Percentiles rank a stretch among this genome's conserved stretches.
Conservation (phyloP, 1,140 invertebrate genomes). For the Drosophila kepulauana region DNA sequence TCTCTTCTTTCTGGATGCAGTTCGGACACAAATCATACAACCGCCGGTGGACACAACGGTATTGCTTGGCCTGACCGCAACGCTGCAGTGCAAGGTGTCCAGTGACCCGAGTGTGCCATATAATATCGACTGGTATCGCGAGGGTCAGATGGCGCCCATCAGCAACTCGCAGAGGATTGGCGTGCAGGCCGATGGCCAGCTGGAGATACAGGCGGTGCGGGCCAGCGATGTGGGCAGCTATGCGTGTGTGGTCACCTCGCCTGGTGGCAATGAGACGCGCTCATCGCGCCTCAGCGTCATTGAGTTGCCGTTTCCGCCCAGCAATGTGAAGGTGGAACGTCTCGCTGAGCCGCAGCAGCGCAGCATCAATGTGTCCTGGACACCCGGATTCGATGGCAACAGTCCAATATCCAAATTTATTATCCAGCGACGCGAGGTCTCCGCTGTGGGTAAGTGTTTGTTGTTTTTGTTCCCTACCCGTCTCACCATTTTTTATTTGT, state of each 20-base stretch:
- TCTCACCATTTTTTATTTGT: not conserved
- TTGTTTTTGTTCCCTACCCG: not conserved
- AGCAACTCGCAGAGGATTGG: constrained; percentile 88
- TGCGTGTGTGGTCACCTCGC: constrained; percentile 91
- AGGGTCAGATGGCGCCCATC: constrained; percentile 88
- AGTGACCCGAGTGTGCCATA: constrained; percentile 96
- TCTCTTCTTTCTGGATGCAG: constrained; percentile 84
- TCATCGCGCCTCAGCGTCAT: constrained; percentile 94
- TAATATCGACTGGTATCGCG: constrained; percentile 96
- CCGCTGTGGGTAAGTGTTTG: constrained; percentile 89
- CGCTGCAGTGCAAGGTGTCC: constrained; percentile 96
- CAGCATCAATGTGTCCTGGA: constrained; percentile 96
- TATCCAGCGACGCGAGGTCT: constrained; percentile 95
- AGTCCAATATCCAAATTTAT: constrained; percentile 97
- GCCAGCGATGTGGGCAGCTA: constrained; percentile 94
- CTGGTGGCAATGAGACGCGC: constrained; percentile 96
- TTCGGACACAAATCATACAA: constrained; percentile 95
- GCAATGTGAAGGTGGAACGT: constrained; percentile 92
- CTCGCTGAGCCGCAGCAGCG: constrained; percentile 87
- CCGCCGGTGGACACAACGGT: constrained; percentile 96
- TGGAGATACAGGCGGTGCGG: constrained; percentile 92
- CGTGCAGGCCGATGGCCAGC: constrained; percentile 90
- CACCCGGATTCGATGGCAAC: constrained; percentile 98
- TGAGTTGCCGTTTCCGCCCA: constrained; percentile 96
- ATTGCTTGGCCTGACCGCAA: constrained; percentile 95